phyloP scores from a whole-genome alignment of 2,113 vertebrate genomes.

The Morone chrysops region DNA sequence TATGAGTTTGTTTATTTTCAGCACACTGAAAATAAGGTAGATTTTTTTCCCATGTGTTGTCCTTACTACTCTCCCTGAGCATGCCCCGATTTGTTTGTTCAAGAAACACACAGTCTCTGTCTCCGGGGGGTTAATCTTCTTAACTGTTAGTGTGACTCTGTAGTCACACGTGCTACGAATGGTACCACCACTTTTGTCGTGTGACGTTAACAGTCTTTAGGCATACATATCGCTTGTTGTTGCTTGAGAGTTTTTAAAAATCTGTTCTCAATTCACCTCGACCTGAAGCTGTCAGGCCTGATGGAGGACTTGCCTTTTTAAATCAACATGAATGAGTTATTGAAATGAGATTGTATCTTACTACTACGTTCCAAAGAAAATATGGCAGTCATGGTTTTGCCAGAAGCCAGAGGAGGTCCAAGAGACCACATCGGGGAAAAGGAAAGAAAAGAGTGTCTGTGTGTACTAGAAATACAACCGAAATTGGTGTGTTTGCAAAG shows the following conservation, averaged over 20 bases:
- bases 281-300: background rate
- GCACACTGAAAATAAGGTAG: background rate
- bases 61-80: slow-evolving; percentile 7
- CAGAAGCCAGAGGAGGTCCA: background rate
- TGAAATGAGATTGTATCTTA: background rate
- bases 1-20: background rate
- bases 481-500: background rate
- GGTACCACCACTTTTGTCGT: slow-evolving; percentile 11
- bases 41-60: background rate
- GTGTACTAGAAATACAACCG: background rate
- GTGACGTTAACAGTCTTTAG: background rate
- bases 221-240: background rate
- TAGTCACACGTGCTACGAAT: slow-evolving; percentile 28
- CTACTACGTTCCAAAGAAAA: slow-evolving; percentile 1
- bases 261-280: background rate
- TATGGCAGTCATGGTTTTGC: background rate
- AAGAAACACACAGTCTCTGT: slow-evolving; percentile 42
- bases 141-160: slow-evolving; percentile 56
- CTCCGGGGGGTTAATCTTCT: slow-evolving; percentile 73
- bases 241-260: slow-evolving; percentile 5
- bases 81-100: slow-evolving; percentile 22
- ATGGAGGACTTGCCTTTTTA: slow-evolving; percentile 5
- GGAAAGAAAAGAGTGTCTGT: background rate
- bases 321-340: background rate
- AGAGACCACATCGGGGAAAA: slow-evolving; percentile 3